Evolutionary conservation across 2,888 invertebrate species (phyloP).

Genomic region (Zygogramma bicolorata): DNA sequence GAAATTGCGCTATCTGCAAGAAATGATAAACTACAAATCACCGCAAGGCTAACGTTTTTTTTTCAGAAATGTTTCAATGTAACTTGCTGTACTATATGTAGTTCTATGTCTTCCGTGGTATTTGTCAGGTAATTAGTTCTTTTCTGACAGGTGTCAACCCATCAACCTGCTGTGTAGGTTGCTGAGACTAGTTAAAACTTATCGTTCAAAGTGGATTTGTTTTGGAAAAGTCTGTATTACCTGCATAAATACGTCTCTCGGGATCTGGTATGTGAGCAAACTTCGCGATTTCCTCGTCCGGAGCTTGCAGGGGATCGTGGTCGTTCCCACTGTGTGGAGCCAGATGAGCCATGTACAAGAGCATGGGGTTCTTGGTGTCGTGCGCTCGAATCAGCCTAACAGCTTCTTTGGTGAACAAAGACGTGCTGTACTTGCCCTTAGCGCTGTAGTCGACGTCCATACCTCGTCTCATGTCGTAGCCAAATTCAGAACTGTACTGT

Average conservation of each 20-base stretch:
- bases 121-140: too few relatives aligned
- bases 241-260: conserved; percentile 77
- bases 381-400: conserved; percentile 72
- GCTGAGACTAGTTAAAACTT: too few relatives aligned
- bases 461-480: conserved; percentile 75
- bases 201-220: too few relatives aligned
- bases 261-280: conserved; percentile 77
- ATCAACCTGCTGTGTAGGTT: too few relatives aligned
- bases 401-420: conserved; percentile 77
- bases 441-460: conserved; percentile 70
- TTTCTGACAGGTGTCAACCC: too few relatives aligned
- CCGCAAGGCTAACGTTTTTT: too few relatives aligned
- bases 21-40: too few relatives aligned
- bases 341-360: conserved; percentile 77
- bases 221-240: conserved; percentile 68
- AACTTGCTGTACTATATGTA: too few relatives aligned
- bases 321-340: conserved; percentile 78
- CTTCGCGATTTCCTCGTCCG: conserved; percentile 76
- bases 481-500: conserved; percentile 65
- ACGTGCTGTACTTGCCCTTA: conserved; percentile 74
- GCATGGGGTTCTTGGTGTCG: conserved; percentile 70
- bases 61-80: background rate
- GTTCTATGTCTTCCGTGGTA: background rate
- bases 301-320: conserved; percentile 77
- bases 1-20: too few relatives aligned